A percentile compares a stretch with the other conserved stretches of the same genome.
Evolutionary conservation across 2,888 invertebrate genomes (phyloP).

Genomic region (Drosophila kanekoi): DNA sequence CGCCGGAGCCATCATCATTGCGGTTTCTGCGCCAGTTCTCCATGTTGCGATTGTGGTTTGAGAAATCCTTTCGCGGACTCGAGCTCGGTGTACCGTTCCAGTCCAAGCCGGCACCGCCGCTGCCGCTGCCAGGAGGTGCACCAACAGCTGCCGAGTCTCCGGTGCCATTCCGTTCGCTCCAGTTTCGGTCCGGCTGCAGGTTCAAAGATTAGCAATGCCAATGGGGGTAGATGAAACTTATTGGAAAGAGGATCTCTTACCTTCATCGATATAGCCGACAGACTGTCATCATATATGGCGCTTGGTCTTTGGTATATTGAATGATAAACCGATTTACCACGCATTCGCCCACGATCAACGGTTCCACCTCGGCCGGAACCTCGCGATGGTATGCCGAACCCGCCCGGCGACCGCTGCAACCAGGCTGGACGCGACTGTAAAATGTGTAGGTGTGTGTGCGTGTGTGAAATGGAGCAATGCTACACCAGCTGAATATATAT

Average conservation of each 20-base stretch:
- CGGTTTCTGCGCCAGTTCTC: constrained; percentile 84
- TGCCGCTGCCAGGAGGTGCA: constrained; percentile 5
- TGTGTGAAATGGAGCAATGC: neutral
- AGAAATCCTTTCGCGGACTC: constrained; percentile 84
- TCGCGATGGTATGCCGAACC: constrained; percentile 81
- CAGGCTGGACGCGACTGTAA: constrained; percentile 84
- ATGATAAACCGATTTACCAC: constrained; percentile 82
- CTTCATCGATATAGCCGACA: constrained; percentile 63
- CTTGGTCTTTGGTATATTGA: constrained; percentile 82
- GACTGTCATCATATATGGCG: constrained; percentile 82
- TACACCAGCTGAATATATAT: neutral
- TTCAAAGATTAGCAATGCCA: neutral
- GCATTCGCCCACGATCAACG: constrained; percentile 85
- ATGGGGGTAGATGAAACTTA: neutral
- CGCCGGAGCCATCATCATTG: constrained; percentile 79
- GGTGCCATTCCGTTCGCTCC: constrained; percentile 83
- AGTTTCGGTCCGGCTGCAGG: constrained; percentile 80
- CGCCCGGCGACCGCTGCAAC: constrained; percentile 85
- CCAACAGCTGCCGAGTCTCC: constrained; percentile 56
- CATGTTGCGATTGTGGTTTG: constrained; percentile 79
- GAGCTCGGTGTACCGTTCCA: constrained; percentile 83
- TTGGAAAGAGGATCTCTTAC: constrained; percentile 36
- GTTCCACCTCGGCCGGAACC: constrained; percentile 86
- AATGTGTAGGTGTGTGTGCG: neutral
- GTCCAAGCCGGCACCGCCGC: constrained; percentile 55